Evolutionary conservation across 2,113 vertebrate species (phyloP).

Genomic region (Piprites chloris): DNA sequence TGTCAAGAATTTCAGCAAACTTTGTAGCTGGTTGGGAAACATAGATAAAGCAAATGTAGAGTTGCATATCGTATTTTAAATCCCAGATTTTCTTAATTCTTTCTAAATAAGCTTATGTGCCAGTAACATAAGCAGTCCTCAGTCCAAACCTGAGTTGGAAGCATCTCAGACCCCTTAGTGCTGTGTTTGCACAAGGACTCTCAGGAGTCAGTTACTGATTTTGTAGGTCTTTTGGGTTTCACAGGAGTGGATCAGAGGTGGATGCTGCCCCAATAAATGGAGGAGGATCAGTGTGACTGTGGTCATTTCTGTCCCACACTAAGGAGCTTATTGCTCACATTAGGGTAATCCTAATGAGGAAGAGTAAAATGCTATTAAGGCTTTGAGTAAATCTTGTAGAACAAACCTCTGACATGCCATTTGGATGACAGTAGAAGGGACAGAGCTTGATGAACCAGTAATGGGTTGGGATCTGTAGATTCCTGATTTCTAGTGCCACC

Average conservation of each 20-base stretch:
- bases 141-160: not conserved
- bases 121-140: not conserved
- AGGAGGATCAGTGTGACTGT: not conserved
- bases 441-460: rapidly evolving
- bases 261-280: not conserved
- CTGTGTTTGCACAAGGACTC: not conserved
- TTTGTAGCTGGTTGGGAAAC: not conserved
- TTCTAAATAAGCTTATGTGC: not conserved
- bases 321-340: not conserved
- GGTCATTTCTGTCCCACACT: not conserved
- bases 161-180: not conserved
- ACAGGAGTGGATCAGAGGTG: not conserved
- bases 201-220: not conserved
- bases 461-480: not conserved
- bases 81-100: not conserved
- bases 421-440: not conserved
- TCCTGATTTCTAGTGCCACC: not conserved
- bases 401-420: not conserved
- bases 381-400: not conserved
- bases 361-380: not conserved
- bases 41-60: not conserved
- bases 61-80: not conserved
- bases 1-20: not conserved
- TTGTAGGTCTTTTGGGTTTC: not conserved
- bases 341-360: not conserved